Evolutionary conservation across 2,797 vertebrate genomes (phyloP).

Genomic region (Loriculus beryllinus): DNA sequence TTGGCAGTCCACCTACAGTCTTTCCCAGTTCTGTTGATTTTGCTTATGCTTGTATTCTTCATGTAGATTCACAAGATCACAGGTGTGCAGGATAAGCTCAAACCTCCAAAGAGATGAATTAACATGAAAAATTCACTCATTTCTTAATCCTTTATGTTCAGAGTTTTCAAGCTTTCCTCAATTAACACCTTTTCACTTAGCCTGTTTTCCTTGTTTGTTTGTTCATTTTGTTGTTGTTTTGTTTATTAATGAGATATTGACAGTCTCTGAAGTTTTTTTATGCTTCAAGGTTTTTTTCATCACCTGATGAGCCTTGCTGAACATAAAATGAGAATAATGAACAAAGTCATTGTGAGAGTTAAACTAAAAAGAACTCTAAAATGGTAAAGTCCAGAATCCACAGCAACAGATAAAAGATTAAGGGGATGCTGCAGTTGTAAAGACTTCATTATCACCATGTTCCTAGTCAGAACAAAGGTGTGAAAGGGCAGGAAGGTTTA

Average conservation of each 20-base stretch:
- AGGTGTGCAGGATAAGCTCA: not conserved
- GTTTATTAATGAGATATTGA: constrained; percentile 57
- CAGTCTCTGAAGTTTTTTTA: constrained; percentile 18
- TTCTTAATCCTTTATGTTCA: constrained; percentile 36
- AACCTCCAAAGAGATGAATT: not conserved
- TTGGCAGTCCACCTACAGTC: not conserved
- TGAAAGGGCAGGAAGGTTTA: constrained; percentile 22
- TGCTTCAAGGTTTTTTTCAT: constrained; percentile 9
- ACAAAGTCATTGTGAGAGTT: constrained; percentile 22
- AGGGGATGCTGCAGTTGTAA: not conserved
- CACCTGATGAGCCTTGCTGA: constrained; percentile 5
- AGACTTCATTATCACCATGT: constrained; percentile 46
- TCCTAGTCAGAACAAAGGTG: constrained; percentile 33
- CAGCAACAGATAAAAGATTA: constrained; percentile 29
- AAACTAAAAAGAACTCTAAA: not conserved
- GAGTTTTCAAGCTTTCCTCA: constrained; percentile 44
- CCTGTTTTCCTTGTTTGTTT: constrained; percentile 43
- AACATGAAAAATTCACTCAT: not conserved
- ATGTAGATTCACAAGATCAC: not conserved
- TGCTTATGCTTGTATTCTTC: not conserved
- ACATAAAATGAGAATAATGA: constrained; percentile 35
- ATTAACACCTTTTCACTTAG: constrained; percentile 64
- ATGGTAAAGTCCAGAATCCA: not conserved
- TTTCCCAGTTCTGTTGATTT: not conserved
- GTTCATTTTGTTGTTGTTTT: constrained; percentile 57